A percentile compares a stretch with the other conserved stretches of the same genome.
Conservation (phyloP, 2,888 invertebrate genomes). For the Yponomeuta evonymella region DNA sequence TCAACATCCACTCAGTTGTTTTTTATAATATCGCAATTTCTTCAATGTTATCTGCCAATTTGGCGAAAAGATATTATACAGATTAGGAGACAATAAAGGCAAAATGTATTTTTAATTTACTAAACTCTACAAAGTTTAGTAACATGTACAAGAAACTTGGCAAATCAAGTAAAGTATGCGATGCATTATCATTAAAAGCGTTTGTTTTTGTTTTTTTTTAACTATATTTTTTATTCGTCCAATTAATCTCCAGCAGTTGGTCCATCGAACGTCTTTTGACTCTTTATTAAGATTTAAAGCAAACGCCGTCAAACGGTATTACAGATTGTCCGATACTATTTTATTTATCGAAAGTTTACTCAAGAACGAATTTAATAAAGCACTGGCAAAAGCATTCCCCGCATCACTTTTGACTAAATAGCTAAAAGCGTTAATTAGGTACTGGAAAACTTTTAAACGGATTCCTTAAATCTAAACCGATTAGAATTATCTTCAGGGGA, state of each 20-base stretch:
- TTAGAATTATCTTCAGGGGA: conserved; percentile 32
- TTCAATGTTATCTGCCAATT: not conserved
- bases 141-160: too few species aligned
- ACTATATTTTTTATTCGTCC: too few species aligned
- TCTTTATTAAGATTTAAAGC: too few species aligned
- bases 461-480: conserved; percentile 51
- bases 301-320: not conserved
- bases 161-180: too few species aligned
- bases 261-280: too few species aligned
- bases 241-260: too few species aligned
- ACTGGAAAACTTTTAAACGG: conserved; percentile 47
- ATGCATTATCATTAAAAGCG: too few species aligned
- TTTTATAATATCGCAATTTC: not conserved
- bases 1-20: conserved; percentile 46
- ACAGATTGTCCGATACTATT: not conserved
- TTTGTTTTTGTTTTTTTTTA: too few species aligned
- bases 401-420: conserved; percentile 65
- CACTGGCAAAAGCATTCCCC: conserved; percentile 57
- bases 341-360: not conserved
- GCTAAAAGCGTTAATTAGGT: conserved; percentile 67
- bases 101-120: too few species aligned
- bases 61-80: not conserved
- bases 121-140: too few species aligned
- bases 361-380: conserved; percentile 59
- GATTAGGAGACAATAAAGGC: too few species aligned